Evolutionary conservation across 2,888 invertebrate species (phyloP), one percentile per base, ranked within the genome.

Genomic region (Drosophila pseudotalamancana): DNA sequence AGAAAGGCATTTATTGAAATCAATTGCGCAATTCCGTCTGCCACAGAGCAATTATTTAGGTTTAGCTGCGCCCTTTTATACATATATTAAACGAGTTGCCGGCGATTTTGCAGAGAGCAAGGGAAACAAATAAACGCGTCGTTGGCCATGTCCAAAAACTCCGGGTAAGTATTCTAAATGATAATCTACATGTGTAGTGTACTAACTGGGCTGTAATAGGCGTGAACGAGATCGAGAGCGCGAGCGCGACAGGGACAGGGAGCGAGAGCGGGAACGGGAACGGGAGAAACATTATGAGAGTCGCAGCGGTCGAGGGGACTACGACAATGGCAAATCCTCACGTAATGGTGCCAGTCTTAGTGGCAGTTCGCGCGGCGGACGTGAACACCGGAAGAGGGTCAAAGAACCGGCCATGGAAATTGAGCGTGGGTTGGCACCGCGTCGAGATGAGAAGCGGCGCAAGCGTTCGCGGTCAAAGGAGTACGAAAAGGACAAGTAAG

Each of bases 391-490:
- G 1, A 89, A 89, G 5, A 78, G 83, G 5, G 61, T 64, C n/a
- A 87, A 78, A 34, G 84, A 84, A 8, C 40, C 34, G 6, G 5
- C 49, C 4, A 76, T 88, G 53, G 78, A 81, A 12, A 63, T 49
- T 25, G 89, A 85, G 0, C 72, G 87, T 0, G 71, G 56, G 1
- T 14, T 31, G 8, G 40, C 40, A 0, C 18, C 21, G 18, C 66
- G 88, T 1, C 82, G 89, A 0, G 90, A 90, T 4, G 90, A 88
- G 12, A 90, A 90, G 54, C 88, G 90, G 0, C 79, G 90, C 46
- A 85, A 90, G 46, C 85, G 88, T 27, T 90, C 90, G 11, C 70
- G 89, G 3, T 80, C 80, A 1, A 84, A 87, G 54, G 90, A 90
- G 2, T 89, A 89, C 50, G 90, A 90, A 11, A 90, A 89, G 43